phyloP scores from a whole-genome alignment of 2,888 invertebrate species.

The Smittia aterrima region DNA sequence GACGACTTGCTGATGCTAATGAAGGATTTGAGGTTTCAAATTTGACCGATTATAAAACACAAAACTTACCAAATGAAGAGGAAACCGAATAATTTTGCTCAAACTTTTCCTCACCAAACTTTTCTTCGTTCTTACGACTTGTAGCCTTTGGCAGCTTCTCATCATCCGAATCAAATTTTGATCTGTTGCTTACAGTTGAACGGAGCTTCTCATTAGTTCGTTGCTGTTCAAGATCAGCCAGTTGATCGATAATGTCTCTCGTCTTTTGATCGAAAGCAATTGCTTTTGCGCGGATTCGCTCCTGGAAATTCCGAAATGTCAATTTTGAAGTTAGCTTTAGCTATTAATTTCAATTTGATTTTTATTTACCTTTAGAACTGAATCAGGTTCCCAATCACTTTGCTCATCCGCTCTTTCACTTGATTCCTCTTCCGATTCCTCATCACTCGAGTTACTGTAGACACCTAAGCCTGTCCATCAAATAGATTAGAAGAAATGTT shows the following conservation, averaged over 20 bases:
- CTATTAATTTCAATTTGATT: neutral
- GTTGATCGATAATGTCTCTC: neutral
- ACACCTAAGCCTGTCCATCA: constrained; percentile 17
- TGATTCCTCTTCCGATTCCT: constrained; percentile 19
- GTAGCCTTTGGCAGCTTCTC: neutral
- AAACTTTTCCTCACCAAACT: constrained; percentile 33
- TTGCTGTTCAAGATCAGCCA: neutral
- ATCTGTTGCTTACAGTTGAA: neutral
- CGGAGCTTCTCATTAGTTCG: neutral
- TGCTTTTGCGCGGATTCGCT: constrained; percentile 1
- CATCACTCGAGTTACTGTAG: constrained; percentile 21
- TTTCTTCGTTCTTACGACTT: constrained; percentile 9
- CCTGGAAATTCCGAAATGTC: constrained; percentile 21
- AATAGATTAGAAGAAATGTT: neutral
- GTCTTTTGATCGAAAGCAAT: neutral
- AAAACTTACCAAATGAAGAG: constrained; percentile 32
- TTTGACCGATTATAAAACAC: neutral
- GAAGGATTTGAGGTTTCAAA: neutral
- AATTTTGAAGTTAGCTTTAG: neutral
- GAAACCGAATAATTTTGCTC: constrained; percentile 31
- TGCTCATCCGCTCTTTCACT: neutral
- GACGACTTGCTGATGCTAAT: neutral
- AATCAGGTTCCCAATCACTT: constrained; percentile 10
- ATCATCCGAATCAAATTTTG: constrained; percentile 1
- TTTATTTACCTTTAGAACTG: neutral